Conservation (phyloP, 2,888 invertebrate genomes). For the Pherbina coryleti region DNA sequence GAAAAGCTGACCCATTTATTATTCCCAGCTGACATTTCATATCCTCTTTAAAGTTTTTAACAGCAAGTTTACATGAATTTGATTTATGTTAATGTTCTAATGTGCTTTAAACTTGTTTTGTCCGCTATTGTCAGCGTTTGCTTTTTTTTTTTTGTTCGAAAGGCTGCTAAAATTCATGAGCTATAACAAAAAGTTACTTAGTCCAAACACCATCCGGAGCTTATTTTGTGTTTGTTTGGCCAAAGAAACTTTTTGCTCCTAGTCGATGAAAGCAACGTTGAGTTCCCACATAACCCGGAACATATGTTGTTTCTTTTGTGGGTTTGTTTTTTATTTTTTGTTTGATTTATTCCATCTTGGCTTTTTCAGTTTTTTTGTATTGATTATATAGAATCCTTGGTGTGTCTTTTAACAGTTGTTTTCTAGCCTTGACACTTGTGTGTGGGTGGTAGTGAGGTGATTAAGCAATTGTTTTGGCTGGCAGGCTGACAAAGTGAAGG, state of each 20-base stretch:
- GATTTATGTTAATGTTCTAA: too few species aligned
- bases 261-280: background rate
- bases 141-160: too few species aligned
- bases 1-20: too few species aligned
- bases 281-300: conserved; percentile 18
- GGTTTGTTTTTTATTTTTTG: background rate
- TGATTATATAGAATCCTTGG: background rate
- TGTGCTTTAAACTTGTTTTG: background rate
- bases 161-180: too few species aligned
- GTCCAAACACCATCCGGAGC: background rate
- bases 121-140: too few species aligned
- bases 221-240: background rate
- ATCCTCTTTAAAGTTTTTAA: too few species aligned
- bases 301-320: background rate
- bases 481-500: too few species aligned
- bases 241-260: background rate
- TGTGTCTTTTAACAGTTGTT: background rate
- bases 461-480: too few species aligned
- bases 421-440: conserved; percentile 1
- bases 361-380: background rate
- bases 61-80: too few species aligned
- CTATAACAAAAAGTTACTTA: too few species aligned
- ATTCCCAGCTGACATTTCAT: too few species aligned
- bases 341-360: background rate
- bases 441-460: background rate